Evolutionary conservation across 2,113 vertebrate genomes (phyloP).

Genomic region (Sclerurus mexicanus): DNA sequence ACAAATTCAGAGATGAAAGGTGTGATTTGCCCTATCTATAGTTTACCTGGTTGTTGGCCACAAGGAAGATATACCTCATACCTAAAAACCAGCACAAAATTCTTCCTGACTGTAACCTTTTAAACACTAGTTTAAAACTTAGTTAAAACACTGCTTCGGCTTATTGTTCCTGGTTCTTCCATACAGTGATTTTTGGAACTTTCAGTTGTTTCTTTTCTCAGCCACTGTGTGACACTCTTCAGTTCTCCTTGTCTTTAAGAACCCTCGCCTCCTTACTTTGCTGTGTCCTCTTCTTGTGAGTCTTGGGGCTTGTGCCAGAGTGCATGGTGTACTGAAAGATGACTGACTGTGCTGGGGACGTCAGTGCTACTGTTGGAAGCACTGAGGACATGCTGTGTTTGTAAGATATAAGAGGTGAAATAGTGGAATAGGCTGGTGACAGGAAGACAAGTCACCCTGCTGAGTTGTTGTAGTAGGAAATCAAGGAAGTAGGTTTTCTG

Average conservation of each 20-base stretch:
- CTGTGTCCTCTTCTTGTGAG: neutral
- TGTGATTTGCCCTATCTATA: neutral
- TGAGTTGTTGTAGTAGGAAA: neutral
- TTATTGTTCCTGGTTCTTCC: neutral
- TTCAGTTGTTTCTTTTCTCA: neutral
- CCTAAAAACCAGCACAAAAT: neutral
- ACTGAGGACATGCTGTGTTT: accelerated
- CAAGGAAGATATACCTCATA: neutral
- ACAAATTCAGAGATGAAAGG: neutral
- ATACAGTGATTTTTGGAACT: neutral
- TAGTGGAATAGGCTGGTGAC: neutral
- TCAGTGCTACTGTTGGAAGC: accelerated
- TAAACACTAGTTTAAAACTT: too few species aligned
- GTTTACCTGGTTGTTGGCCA: neutral
- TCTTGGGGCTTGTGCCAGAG: neutral
- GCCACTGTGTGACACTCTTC: neutral
- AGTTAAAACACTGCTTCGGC: neutral
- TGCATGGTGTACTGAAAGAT: accelerated
- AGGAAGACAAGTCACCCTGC: neutral
- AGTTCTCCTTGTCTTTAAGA: neutral
- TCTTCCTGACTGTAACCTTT: neutral
- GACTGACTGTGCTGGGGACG: neutral
- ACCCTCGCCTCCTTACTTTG: neutral
- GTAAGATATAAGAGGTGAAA: neutral
- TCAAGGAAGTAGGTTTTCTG: neutral